Evolutionary conservation across 2,113 vertebrate species (phyloP).

Genomic region (Catharus fuscescens): DNA sequence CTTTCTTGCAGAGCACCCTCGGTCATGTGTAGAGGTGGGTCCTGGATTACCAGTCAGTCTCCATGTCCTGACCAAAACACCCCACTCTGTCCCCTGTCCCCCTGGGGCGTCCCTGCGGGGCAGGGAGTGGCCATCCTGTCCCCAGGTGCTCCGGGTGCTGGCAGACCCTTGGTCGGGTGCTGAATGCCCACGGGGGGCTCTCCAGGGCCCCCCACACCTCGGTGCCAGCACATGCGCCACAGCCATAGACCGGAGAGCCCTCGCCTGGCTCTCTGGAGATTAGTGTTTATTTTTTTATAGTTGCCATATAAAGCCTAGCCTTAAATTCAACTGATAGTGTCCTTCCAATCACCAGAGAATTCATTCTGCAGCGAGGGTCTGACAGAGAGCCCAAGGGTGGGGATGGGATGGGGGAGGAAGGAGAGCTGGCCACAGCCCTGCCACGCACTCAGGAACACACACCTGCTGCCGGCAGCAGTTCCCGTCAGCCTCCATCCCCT

Average conservation of each 20-base stretch:
- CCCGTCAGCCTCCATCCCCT: not conserved
- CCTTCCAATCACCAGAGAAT: not conserved
- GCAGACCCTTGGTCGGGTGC: not conserved
- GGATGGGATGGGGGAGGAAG: not conserved
- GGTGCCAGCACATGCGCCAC: not conserved
- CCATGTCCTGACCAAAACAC: not conserved
- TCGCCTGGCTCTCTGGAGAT: slow-evolving; percentile 7
- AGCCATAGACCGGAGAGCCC: slow-evolving; percentile 21
- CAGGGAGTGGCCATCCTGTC: not conserved
- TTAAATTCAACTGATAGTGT: slow-evolving; percentile 61
- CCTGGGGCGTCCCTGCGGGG: not conserved
- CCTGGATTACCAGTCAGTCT: slow-evolving; percentile 51
- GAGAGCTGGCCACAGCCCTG: not conserved
- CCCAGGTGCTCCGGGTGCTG: not conserved
- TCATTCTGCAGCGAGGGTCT: not conserved
- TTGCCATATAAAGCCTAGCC: slow-evolving; percentile 58
- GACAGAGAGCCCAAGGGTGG: not conserved
- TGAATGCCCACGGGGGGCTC: not conserved
- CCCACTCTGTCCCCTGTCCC: not conserved
- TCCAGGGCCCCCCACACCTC: not conserved
- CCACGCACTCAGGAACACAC: slow-evolving; percentile 61
- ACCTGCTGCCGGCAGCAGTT: slow-evolving; percentile 11
- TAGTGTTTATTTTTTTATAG: slow-evolving; percentile 60
- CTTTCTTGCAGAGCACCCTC: slow-evolving; percentile 55
- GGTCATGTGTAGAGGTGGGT: not conserved